Percentiles rank a stretch among this genome's conserved stretches.
phyloP scores from a whole-genome alignment of 1,140 invertebrate genomes.

The Parapsyche elsis region DNA sequence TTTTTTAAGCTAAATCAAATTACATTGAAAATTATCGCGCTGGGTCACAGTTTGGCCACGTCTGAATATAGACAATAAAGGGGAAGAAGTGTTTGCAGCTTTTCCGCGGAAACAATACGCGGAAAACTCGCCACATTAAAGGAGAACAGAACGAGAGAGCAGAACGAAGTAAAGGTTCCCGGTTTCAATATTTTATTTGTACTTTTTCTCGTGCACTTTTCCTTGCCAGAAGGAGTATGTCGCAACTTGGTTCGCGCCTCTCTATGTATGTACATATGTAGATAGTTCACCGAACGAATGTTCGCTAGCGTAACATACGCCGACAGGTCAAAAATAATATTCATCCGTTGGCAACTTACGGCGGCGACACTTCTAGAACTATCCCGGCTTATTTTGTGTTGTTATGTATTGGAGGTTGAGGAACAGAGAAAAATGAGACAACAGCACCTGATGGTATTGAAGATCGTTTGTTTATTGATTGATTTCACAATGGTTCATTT shows the following conservation, averaged over 20 bases:
- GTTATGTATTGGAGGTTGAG: no score
- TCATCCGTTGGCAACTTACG: neutral
- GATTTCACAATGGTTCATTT: no score
- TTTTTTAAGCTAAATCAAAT: no score
- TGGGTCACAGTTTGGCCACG: no score
- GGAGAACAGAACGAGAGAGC: neutral
- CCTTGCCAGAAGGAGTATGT: neutral
- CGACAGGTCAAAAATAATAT: neutral
- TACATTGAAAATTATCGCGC: no score
- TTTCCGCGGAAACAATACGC: constrained; percentile 37
- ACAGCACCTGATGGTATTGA: no score
- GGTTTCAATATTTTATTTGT: neutral
- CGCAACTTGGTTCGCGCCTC: neutral
- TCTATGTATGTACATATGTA: no score
- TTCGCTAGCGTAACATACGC: neutral
- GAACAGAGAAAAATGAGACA: no score
- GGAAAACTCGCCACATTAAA: constrained; percentile 34
- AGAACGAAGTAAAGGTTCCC: neutral
- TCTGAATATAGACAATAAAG: neutral
- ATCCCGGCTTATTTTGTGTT: no score
- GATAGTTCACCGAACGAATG: neutral
- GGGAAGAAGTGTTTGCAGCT: constrained; percentile 36
- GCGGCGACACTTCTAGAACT: neutral
- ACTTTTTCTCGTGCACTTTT: neutral
- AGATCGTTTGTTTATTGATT: no score